A percentile compares a stretch with the other conserved stretches of the same genome.
Conservation (phyloP, 2,888 invertebrate species). For the Incurvaria masculella region DNA sequence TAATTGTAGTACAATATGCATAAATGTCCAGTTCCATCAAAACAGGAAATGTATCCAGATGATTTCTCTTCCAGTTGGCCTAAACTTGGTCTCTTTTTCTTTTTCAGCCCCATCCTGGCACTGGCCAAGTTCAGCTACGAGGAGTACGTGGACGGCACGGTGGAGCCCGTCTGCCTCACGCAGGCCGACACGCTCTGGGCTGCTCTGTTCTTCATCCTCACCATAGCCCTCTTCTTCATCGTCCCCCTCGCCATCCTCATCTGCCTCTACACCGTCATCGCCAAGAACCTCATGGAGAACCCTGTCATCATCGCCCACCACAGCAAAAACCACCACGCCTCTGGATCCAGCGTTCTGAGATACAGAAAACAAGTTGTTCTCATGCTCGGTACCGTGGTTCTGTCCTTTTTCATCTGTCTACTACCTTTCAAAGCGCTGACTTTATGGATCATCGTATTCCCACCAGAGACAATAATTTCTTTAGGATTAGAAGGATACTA, state of each 20-base stretch:
- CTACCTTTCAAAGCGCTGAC: conserved; percentile 87
- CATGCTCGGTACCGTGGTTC: conserved; percentile 86
- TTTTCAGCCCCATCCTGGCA: conserved; percentile 77
- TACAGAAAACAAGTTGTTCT: conserved; percentile 80
- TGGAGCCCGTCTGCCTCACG: conserved; percentile 78
- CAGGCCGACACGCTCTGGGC: conserved; percentile 75
- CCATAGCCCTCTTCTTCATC: conserved; percentile 81
- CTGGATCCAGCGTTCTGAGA: conserved; percentile 58
- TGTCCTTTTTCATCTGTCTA: conserved; percentile 88
- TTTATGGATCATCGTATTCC: conserved; percentile 80
- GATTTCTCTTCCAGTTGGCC: conserved; percentile 13
- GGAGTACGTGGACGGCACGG: conserved; percentile 67
- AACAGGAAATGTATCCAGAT: conserved; percentile 1
- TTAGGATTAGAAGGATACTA: conserved; percentile 81
- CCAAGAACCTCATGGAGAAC: conserved; percentile 79
- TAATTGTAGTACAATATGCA: too few species aligned
- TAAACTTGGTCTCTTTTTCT: conserved; percentile 21
- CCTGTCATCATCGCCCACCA: conserved; percentile 67
- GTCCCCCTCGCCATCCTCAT: conserved; percentile 78
- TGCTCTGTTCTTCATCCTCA: conserved; percentile 74
- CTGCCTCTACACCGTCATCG: conserved; percentile 80
- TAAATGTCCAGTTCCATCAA: too few species aligned
- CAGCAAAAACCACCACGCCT: conserved; percentile 42
- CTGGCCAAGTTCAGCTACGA: conserved; percentile 75
- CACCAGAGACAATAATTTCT: conserved; percentile 62